phyloP scores from a whole-genome alignment of 2,888 invertebrate genomes.

The Psylliodes chrysocephalus region DNA sequence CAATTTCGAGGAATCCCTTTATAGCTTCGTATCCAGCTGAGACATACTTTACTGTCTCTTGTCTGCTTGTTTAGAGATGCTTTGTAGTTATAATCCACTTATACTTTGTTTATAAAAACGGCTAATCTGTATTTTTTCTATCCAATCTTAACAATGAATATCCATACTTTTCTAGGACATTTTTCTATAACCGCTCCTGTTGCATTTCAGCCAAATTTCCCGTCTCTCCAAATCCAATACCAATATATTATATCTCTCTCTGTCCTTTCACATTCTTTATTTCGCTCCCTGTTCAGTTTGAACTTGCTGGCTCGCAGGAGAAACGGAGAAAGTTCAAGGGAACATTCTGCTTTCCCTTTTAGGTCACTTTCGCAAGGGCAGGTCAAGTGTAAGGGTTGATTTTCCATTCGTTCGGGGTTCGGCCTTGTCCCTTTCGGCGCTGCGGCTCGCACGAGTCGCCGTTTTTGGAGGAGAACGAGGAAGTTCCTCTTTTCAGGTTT shows the following conservation, averaged over 20 bases:
- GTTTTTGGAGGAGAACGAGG: slow-evolving; percentile 11
- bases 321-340: slow-evolving; percentile 46
- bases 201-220: no score
- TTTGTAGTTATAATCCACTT: no score
- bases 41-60: no score
- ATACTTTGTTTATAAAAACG: no score
- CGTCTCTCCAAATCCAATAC: neutral
- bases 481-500: slow-evolving; percentile 21
- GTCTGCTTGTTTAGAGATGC: no score
- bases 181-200: neutral
- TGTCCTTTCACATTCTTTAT: neutral
- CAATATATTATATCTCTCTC: slow-evolving; percentile 1
- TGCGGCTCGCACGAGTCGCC: neutral
- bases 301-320: slow-evolving; percentile 14
- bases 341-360: slow-evolving; percentile 41
- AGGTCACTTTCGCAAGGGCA: slow-evolving; percentile 37
- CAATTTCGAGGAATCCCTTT: no score
- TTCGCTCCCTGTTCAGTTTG: slow-evolving; percentile 10
- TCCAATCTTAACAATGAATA: no score
- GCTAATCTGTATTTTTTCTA: no score
- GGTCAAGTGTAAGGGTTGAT: slow-evolving; percentile 36
- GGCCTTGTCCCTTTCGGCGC: neutral
- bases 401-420: slow-evolving; percentile 8
- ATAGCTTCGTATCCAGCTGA: no score
- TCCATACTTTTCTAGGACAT: no score